phyloP scores from a whole-genome alignment of 2,113 vertebrate species.

The Arothron firmamentum region DNA sequence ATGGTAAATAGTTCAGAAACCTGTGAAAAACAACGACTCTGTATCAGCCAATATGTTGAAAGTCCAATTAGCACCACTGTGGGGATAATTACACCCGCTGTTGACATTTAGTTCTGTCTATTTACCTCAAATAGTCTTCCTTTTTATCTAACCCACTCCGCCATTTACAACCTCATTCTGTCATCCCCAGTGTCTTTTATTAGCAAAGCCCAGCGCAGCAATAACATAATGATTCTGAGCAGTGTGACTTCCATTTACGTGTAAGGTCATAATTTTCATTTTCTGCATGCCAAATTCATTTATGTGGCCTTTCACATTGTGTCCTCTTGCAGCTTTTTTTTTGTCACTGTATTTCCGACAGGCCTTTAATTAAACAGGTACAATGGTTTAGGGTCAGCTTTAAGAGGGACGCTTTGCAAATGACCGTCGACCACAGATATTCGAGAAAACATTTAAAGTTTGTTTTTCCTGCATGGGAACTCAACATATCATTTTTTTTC shows the following conservation, averaged over 20 bases:
- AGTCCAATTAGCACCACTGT: slow-evolving; percentile 12
- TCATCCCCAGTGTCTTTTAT: slow-evolving; percentile 35
- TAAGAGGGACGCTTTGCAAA: slow-evolving; percentile 35
- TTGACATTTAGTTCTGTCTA: slow-evolving; percentile 14
- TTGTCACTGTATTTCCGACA: slow-evolving; percentile 48
- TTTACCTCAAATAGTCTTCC: slow-evolving; percentile 8
- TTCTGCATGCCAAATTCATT: slow-evolving; percentile 18
- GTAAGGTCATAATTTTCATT: slow-evolving; percentile 59
- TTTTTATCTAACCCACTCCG: slow-evolving; percentile 1
- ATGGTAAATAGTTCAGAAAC: slow-evolving; percentile 3
- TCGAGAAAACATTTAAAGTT: no score
- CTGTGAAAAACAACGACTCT: not conserved
- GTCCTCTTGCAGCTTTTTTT: slow-evolving; percentile 45
- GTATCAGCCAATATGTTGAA: not conserved
- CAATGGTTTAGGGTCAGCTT: slow-evolving; percentile 50
- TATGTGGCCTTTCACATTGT: slow-evolving; percentile 40
- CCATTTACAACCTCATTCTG: slow-evolving; percentile 32
- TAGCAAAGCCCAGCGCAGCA: slow-evolving; percentile 8
- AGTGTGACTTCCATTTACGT: slow-evolving; percentile 53
- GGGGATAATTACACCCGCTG: slow-evolving; percentile 4
- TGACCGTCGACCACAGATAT: not conserved
- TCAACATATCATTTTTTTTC: slow-evolving; percentile 16
- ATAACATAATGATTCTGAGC: slow-evolving; percentile 52
- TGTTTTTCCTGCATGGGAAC: no score
- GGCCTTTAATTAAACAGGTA: slow-evolving; percentile 61